Conservation (phyloP, 2,113 vertebrate species). For the Cinclus cinclus region DNA sequence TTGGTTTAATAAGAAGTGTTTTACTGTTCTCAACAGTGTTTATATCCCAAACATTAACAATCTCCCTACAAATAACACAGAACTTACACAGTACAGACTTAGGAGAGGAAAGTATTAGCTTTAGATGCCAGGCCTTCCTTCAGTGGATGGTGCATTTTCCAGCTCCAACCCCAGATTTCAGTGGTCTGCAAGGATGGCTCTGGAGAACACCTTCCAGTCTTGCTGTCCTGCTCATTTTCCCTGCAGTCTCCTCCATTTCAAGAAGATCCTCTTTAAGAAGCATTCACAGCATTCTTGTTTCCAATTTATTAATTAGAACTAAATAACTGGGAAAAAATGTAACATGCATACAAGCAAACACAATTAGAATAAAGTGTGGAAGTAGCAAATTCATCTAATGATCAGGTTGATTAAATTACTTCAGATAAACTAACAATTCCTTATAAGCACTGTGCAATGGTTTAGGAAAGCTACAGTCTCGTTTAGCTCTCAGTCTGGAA, state of each 20-base stretch:
- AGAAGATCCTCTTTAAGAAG: not conserved
- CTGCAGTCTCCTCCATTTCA: not conserved
- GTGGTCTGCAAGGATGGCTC: not conserved
- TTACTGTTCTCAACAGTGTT: not conserved
- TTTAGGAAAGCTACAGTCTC: slow-evolving; percentile 17
- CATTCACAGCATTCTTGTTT: not conserved
- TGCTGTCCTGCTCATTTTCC: fast-evolving
- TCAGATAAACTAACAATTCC: slow-evolving; percentile 49
- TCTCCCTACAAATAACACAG: not conserved
- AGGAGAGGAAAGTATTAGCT: not conserved
- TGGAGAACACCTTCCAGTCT: not conserved
- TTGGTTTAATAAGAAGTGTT: not conserved
- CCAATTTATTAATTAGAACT: slow-evolving; percentile 47
- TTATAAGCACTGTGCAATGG: slow-evolving; percentile 29
- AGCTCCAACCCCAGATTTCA: not conserved
- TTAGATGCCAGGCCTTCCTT: not conserved
- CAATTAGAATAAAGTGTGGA: slow-evolving; percentile 47
- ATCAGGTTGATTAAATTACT: slow-evolving; percentile 50
- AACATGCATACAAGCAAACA: slow-evolving; percentile 21
- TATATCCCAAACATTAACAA: not conserved
- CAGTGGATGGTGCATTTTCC: not conserved
- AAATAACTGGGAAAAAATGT: slow-evolving; percentile 27
- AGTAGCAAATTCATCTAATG: slow-evolving; percentile 40
- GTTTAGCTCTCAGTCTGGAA: slow-evolving; percentile 33
- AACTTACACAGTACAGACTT: not conserved